Percentiles rank a stretch among this genome's conserved stretches.
Evolutionary conservation across 2,888 invertebrate genomes (phyloP).

Genomic region (Argyresthia goedartella): DNA sequence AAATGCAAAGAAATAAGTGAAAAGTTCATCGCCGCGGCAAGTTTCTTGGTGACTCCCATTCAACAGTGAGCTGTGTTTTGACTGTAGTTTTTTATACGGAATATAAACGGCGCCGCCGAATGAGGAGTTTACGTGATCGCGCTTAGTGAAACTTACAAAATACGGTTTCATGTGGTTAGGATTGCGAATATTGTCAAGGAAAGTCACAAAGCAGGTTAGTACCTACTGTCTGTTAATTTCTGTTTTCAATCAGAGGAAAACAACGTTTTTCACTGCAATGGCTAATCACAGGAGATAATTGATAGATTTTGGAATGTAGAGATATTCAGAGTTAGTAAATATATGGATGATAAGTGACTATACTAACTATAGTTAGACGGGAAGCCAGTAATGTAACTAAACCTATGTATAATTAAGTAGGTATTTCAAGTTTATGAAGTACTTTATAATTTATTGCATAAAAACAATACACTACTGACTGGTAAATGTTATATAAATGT

Average conservation of each 20-base stretch:
- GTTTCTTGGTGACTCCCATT: constrained; percentile 36
- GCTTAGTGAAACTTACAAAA: constrained; percentile 44
- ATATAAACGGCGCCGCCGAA: constrained; percentile 27
- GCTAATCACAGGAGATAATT: too few species aligned
- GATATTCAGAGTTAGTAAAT: too few species aligned
- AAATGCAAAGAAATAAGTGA: constrained; percentile 68
- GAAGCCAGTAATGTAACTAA: too few species aligned
- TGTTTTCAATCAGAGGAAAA: neutral
- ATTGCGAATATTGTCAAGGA: constrained; percentile 38
- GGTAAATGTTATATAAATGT: too few species aligned
- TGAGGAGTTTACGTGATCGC: constrained; percentile 39
- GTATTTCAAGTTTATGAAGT: too few species aligned
- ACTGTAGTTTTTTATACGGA: constrained; percentile 38
- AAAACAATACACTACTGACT: too few species aligned
- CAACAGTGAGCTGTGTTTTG: constrained; percentile 51
- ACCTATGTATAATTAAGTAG: too few species aligned
- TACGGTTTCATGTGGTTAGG: constrained; percentile 55
- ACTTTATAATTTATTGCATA: too few species aligned
- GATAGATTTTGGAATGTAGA: too few species aligned
- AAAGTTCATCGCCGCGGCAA: constrained; percentile 30
- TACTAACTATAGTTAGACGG: too few species aligned
- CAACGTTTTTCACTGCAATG: neutral
- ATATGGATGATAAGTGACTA: too few species aligned
- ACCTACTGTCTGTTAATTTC: neutral
- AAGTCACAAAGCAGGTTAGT: constrained; percentile 13